Evolutionary conservation across 2,888 invertebrate genomes (phyloP).

Genomic region (Candidula unifasciata): DNA sequence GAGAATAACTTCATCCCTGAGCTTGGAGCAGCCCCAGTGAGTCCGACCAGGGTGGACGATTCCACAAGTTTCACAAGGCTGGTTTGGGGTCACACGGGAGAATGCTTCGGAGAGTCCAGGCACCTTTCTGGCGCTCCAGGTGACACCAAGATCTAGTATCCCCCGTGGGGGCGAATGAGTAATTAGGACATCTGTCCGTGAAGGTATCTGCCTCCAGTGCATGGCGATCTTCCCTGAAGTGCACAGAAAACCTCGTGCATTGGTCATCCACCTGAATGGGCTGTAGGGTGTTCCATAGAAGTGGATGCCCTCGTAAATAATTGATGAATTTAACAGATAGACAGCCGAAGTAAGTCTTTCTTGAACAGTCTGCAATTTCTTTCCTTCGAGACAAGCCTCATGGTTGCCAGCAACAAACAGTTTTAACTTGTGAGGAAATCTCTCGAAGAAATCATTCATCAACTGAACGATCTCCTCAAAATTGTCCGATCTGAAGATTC

Average conservation of each 20-base stretch:
- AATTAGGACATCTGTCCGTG: conserved; percentile 69
- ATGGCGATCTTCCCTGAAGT: conserved; percentile 57
- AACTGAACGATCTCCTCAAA: conserved; percentile 52
- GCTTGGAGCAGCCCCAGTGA: conserved; percentile 64
- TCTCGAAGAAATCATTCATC: conserved; percentile 64
- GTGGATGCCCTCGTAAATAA: conserved; percentile 66
- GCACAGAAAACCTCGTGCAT: conserved; percentile 66
- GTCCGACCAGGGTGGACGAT: conserved; percentile 55
- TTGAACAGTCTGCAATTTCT: conserved; percentile 61
- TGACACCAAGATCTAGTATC: conserved; percentile 64
- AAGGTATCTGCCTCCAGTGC: conserved; percentile 68
- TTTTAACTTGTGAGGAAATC: conserved; percentile 70
- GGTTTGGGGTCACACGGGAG: conserved; percentile 22
- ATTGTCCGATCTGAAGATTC: conserved; percentile 47
- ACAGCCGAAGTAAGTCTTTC: conserved; percentile 61
- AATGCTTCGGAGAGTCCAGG: conserved; percentile 45
- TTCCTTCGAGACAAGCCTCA: conserved; percentile 64
- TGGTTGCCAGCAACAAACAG: conserved; percentile 75
- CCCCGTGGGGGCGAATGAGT: conserved; percentile 73
- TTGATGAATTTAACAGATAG: conserved; percentile 70
- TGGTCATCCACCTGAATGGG: conserved; percentile 58
- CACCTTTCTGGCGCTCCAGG: conserved; percentile 48
- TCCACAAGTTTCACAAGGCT: conserved; percentile 47
- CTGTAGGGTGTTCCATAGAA: conserved; percentile 74
- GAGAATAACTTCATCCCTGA: conserved; percentile 60